phyloP scores from a whole-genome alignment of 2,888 invertebrate species.

The Tolmerus cingulatus region DNA sequence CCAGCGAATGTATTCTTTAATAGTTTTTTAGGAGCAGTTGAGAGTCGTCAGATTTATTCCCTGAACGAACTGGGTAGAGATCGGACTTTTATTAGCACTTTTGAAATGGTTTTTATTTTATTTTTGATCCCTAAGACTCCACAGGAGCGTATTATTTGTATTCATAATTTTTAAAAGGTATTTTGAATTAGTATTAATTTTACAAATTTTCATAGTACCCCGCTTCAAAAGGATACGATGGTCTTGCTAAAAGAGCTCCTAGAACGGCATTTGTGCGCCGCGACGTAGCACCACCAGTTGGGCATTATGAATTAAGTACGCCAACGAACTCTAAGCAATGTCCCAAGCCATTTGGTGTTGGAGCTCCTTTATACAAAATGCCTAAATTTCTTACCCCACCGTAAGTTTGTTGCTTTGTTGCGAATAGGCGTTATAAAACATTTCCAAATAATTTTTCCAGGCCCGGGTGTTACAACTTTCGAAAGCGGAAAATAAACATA shows the following conservation, averaged over 20 bases:
- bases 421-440: not conserved
- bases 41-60: no score
- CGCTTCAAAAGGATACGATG: slow-evolving; percentile 56
- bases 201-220: slow-evolving; percentile 54
- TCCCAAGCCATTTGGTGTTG: slow-evolving; percentile 55
- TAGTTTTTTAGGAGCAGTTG: no score
- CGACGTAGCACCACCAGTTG: slow-evolving; percentile 53
- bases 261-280: slow-evolving; percentile 48
- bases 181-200: not conserved
- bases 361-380: not conserved
- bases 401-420: slow-evolving; percentile 48
- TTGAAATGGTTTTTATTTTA: no score
- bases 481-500: slow-evolving; percentile 51
- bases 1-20: no score
- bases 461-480: slow-evolving; percentile 50
- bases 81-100: no score
- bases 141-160: no score
- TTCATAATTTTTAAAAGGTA: no score
- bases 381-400: slow-evolving; percentile 51
- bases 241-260: slow-evolving; percentile 55
- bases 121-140: no score
- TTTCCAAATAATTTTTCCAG: slow-evolving; percentile 31
- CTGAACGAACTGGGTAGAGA: no score
- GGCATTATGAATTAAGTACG: slow-evolving; percentile 53
- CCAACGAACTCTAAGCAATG: slow-evolving; percentile 46